Conservation (phyloP, 2,888 invertebrate genomes). For the Hyles lineata region DNA sequence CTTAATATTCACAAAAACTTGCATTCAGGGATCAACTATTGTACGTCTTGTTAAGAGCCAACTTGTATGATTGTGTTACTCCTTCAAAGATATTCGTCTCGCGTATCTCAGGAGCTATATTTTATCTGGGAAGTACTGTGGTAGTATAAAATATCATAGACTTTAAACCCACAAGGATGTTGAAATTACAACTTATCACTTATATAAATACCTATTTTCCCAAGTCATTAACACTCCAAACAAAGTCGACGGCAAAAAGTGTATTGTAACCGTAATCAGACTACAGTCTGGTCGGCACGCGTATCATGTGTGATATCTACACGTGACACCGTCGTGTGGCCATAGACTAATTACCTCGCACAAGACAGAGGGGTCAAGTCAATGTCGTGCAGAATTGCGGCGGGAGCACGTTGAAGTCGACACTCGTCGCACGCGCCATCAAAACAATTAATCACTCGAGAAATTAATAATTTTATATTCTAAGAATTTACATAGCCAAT, state of each 20-base stretch:
- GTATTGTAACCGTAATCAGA: constrained; percentile 24
- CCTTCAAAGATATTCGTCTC: no score
- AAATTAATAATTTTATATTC: constrained; percentile 6
- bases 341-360: constrained; percentile 48
- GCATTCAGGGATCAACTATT: no score
- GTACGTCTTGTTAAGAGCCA: no score
- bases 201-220: no score
- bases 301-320: constrained; percentile 58
- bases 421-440: neutral
- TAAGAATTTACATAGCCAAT: neutral
- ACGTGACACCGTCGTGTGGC: constrained; percentile 53
- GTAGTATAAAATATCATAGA: no score
- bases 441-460: constrained; percentile 1
- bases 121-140: no score
- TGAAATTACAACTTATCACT: no score
- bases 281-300: constrained; percentile 48
- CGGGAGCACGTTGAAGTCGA: neutral
- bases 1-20: no score
- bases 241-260: constrained; percentile 22
- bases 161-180: no score
- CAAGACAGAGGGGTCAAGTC: constrained; percentile 40
- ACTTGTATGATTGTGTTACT: no score
- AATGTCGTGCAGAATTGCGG: constrained; percentile 10
- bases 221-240: neutral
- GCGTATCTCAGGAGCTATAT: no score